These are phyloP conservation scores for Takifugu ocellatus DNA, from an alignment of 2,797 vertebrate species.

Conservation along the genomic window DNA sequence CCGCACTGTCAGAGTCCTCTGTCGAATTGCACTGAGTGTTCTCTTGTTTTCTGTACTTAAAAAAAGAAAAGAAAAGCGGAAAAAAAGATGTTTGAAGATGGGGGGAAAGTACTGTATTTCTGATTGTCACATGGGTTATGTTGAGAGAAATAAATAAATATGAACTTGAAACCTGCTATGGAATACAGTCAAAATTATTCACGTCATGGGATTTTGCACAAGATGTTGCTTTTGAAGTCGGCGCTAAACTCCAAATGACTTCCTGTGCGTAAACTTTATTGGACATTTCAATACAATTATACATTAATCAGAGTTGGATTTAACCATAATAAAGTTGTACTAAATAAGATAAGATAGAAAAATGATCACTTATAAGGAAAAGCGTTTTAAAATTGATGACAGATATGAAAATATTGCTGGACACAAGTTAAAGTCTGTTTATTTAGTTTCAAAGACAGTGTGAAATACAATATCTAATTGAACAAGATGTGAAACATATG, in stretches of 20 bases:
- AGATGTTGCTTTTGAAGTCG: not conserved
- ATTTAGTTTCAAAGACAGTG: too few species aligned
- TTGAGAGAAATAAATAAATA: slow-evolving; percentile 81
- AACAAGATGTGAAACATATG: too few species aligned
- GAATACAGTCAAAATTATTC: slow-evolving; percentile 31
- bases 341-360: too few species aligned
- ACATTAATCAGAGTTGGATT: not conserved
- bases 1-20: slow-evolving; percentile 93
- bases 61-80: slow-evolving; percentile 23
- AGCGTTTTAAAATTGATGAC: too few species aligned
- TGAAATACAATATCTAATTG: too few species aligned
- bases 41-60: slow-evolving; percentile 72
- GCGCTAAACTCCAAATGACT: slow-evolving; percentile 13
- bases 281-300: not conserved
- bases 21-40: slow-evolving; percentile 97
- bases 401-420: too few species aligned
- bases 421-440: too few species aligned
- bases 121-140: slow-evolving; percentile 81
- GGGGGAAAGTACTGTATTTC: slow-evolving; percentile 75
- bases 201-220: slow-evolving; percentile 12
- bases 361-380: too few species aligned
- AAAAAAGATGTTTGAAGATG: slow-evolving; percentile 62
- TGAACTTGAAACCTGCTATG: slow-evolving; percentile 68
- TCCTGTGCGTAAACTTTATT: not conserved
- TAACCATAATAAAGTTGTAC: too few species aligned